Conservation (phyloP, 2,888 invertebrate species). For the Cheilosia scutellata region DNA sequence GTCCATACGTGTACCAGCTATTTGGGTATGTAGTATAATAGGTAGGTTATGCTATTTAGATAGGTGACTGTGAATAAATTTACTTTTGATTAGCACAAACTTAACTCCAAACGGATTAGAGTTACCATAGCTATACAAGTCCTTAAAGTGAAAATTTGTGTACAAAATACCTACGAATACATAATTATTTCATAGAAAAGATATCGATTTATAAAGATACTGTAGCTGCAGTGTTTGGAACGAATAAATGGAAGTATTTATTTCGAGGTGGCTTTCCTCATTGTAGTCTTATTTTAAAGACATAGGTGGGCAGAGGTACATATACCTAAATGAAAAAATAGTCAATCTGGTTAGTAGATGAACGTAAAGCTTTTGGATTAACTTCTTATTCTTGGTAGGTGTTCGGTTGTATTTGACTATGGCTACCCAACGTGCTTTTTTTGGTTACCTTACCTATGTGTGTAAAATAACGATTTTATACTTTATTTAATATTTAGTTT, state of each 20-base stretch:
- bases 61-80: conserved; percentile 17
- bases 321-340: conserved; percentile 9
- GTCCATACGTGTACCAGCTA: no score
- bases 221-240: no score
- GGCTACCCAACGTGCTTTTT: no score
- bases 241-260: no score
- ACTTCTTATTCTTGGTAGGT: neutral
- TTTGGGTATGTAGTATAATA: neutral
- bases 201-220: conserved; percentile 1
- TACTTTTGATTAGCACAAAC: conserved; percentile 28
- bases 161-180: no score
- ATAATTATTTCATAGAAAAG: neutral
- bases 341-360: neutral
- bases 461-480: no score
- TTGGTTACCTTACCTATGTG: no score
- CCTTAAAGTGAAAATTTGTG: no score
- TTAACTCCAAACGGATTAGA: conserved; percentile 8
- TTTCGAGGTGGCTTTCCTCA: conserved; percentile 11
- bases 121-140: neutral
- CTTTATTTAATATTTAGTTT: no score
- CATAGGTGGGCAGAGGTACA: neutral
- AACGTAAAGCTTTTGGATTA: neutral
- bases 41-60: neutral
- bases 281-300: no score
- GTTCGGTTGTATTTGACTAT: neutral